phyloP scores from a whole-genome alignment of 2,113 vertebrate genomes.

The Merops nubicus region DNA sequence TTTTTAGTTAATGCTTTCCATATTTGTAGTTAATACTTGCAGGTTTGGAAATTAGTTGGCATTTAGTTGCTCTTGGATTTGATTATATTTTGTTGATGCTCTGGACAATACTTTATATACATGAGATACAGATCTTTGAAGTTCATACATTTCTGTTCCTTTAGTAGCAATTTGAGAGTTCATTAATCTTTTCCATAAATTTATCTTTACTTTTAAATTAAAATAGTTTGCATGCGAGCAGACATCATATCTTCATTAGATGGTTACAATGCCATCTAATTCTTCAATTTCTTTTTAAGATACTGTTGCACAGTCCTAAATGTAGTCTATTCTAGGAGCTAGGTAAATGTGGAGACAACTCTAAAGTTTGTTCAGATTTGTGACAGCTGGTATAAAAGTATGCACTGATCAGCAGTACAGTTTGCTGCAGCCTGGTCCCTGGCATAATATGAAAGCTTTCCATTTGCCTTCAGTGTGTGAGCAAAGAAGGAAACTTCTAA shows the following conservation, averaged over 20 bases:
- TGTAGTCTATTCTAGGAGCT: background rate
- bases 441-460: background rate
- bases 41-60: background rate
- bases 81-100: background rate
- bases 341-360: background rate
- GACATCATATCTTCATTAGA: background rate
- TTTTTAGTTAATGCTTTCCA: background rate
- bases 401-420: background rate
- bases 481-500: background rate
- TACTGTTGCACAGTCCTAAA: background rate
- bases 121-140: background rate
- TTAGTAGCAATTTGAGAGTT: background rate
- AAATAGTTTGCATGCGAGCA: background rate
- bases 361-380: background rate
- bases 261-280: background rate
- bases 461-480: background rate
- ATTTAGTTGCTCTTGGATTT: background rate
- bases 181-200: background rate
- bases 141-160: background rate
- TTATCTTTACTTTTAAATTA: background rate
- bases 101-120: background rate
- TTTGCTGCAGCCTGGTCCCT: background rate
- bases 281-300: background rate
- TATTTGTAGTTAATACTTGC: background rate
- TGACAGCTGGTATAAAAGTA: background rate